A percentile compares a stretch with the other conserved stretches of the same genome.
phyloP scores from a whole-genome alignment of 2,113 vertebrate species.

The Pelecanus crispus region DNA sequence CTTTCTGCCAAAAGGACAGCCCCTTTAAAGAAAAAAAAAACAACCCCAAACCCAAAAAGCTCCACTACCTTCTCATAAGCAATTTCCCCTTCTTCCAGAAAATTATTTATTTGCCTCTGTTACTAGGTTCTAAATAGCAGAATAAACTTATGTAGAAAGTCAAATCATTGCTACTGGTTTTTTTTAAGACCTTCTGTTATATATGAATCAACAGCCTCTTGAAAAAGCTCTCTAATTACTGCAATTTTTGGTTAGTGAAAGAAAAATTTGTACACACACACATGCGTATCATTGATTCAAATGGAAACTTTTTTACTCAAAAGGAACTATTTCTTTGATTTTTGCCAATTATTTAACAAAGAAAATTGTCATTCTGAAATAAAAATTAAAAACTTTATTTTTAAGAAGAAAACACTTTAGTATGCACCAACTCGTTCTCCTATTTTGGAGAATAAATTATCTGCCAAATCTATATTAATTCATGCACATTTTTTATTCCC shows the following conservation, averaged over 20 bases:
- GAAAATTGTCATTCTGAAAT: not conserved
- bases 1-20: not conserved
- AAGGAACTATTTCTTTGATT: not conserved
- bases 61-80: not conserved
- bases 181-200: not conserved
- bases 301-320: not conserved
- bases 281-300: not conserved
- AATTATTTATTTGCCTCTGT: not conserved
- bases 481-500: not conserved
- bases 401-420: not conserved
- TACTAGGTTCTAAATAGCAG: not conserved
- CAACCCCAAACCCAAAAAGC: fast-evolving
- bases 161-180: not conserved
- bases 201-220: not conserved
- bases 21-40: not conserved
- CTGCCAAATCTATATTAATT: not conserved
- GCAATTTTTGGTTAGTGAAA: not conserved
- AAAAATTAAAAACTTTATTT: not conserved
- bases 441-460: not conserved
- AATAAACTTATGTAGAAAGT: not conserved
- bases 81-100: not conserved
- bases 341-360: not conserved
- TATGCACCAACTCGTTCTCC: not conserved
- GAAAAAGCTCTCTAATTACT: not conserved
- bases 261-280: not conserved